A percentile compares a stretch with the other conserved stretches of the same genome.
Evolutionary conservation across 2,888 invertebrate species (phyloP).

Genomic region (Sialis lutaria): DNA sequence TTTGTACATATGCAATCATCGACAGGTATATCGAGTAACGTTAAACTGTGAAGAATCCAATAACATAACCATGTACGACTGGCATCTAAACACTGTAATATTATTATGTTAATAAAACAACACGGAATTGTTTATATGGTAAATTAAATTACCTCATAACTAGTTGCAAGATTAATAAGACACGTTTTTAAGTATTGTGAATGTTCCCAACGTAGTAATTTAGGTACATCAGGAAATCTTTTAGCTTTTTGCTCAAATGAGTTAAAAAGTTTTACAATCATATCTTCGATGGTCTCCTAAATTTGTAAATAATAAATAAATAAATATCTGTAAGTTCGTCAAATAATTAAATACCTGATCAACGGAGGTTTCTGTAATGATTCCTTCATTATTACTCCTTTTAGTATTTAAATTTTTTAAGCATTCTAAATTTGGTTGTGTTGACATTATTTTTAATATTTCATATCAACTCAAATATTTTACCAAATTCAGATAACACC

Average conservation of each 20-base stretch:
- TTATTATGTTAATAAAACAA: background rate
- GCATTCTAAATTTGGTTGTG: conserved; percentile 13
- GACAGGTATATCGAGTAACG: conserved; percentile 50
- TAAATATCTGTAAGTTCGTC: conserved; percentile 6
- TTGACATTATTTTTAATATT: too few species aligned
- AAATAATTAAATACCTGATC: conserved; percentile 32
- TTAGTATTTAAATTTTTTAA: conserved; percentile 22
- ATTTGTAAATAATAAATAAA: conserved; percentile 12
- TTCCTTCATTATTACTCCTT: conserved; percentile 40
- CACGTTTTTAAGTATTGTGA: conserved; percentile 47
- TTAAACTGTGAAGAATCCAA: conserved; percentile 87
- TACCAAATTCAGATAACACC: too few species aligned
- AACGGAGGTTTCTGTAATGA: conserved; percentile 34
- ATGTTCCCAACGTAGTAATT: conserved; percentile 43
- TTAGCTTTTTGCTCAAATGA: conserved; percentile 28
- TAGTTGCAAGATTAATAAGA: conserved; percentile 44
- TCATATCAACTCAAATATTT: too few species aligned
- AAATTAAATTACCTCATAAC: conserved; percentile 38
- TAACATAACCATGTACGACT: conserved; percentile 95
- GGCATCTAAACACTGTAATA: conserved; percentile 61
- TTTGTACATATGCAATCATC: conserved; percentile 33
- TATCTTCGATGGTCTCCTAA: conserved; percentile 38
- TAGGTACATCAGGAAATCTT: conserved; percentile 37
- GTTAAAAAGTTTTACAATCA: conserved; percentile 33
- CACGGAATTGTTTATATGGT: conserved; percentile 12